Evolutionary conservation across 2,888 invertebrate species (phyloP), one percentile per base, ranked within the genome.

Genomic region (Slavum lentiscoides): DNA sequence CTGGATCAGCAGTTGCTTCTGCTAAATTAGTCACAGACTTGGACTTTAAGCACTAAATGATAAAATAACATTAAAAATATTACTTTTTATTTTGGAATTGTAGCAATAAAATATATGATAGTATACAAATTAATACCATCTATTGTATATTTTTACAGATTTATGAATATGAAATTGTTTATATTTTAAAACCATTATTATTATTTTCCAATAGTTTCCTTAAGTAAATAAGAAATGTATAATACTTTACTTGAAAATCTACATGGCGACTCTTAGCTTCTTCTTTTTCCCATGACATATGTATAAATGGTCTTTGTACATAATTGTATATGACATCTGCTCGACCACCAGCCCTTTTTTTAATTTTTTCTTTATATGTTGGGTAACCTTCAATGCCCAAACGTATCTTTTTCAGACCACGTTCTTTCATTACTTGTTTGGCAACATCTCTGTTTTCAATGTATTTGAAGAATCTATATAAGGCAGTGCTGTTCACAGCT

Each of bases 201-300:
- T 49, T 49, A 49, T 49, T 49, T 49, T 49, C 3, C 43, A 53
- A 53, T 53, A 53, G 9, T 15, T 17, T 9, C 6, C 30, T 30
- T 30, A 30, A 59, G 8, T 59, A 15, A 19, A 19, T 64, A 49
- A 49, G 23, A 23, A 59, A 67, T 21, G 30, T 55, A 13, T 53
- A 55, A 76, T 37, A 62, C 69, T 83, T 83, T 83, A 87, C 87
- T 85, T 87, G 87, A 86, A 98, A 99, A 87, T 99, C 99, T 0
- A 99, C 99, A 86, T 99, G 99, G 0, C 99, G 91, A 85, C 96
- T 97, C 86, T 98, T 97, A 0, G 98, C 98, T 85, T 99, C 99
- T 86, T 99, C 99, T 85, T 99, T 99, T 86, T 99, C 99, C 99
- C 99, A 99, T 0, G 97, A 97, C 94, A 97, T 96, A 86, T 98